Evolutionary conservation across 2,113 vertebrate species (phyloP).

Genomic region (Bufo bufo): DNA sequence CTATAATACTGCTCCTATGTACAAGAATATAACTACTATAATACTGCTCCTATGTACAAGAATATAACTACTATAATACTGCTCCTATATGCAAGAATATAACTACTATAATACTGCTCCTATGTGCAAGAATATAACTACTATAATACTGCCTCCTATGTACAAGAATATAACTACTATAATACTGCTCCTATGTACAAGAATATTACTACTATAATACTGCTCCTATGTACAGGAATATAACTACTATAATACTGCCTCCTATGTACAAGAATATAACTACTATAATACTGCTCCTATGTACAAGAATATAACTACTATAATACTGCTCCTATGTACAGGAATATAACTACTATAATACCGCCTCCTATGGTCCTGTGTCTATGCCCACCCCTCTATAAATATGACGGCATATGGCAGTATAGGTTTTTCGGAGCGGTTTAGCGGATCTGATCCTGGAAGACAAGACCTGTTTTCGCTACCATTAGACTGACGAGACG

Average conservation of each 20-base stretch:
- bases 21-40: conserved; percentile 8
- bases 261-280: conserved; percentile 5
- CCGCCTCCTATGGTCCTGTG: too few relatives aligned
- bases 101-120: too few relatives aligned
- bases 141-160: too few relatives aligned
- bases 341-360: neutral
- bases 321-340: neutral
- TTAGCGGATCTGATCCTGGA: conserved; percentile 3
- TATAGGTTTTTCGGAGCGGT: neutral
- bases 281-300: conserved; percentile 1
- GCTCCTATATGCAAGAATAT: too few relatives aligned
- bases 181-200: neutral
- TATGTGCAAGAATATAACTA: too few relatives aligned
- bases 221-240: neutral
- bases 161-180: too few relatives aligned
- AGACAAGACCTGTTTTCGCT: conserved; percentile 27
- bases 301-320: conserved; percentile 2
- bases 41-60: neutral
- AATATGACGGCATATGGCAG: neutral
- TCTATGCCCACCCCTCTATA: neutral
- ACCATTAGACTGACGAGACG: conserved; percentile 27
- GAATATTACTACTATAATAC: conserved; percentile 13
- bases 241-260: conserved; percentile 6
- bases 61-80: conserved; percentile 10
- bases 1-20: neutral